A percentile compares a stretch with the other conserved stretches of the same genome.
Conservation (phyloP, 2,113 vertebrate genomes). For the Laticauda colubrina region DNA sequence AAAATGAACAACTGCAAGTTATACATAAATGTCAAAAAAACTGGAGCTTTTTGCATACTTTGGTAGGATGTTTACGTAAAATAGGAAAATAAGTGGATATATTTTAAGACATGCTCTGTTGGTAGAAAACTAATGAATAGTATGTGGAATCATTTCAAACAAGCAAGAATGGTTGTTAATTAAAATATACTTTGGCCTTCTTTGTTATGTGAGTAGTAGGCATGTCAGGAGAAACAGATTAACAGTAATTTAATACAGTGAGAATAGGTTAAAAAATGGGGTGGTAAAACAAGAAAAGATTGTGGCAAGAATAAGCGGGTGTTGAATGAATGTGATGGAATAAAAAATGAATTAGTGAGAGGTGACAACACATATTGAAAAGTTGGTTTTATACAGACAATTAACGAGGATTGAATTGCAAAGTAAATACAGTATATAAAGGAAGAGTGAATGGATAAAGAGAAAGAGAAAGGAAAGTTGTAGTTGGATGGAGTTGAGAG, state of each 20-base stretch:
- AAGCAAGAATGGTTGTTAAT: background rate
- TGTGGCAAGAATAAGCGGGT: background rate
- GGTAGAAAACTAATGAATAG: background rate
- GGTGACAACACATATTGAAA: background rate
- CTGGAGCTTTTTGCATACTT: background rate
- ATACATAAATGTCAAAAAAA: background rate
- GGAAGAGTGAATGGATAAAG: background rate
- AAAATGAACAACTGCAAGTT: background rate
- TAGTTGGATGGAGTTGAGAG: background rate
- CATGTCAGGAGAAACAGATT: background rate
- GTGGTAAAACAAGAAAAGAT: background rate
- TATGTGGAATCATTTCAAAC: background rate
- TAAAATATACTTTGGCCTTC: background rate
- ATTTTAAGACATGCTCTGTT: background rate
- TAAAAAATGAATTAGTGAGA: background rate
- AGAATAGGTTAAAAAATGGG: background rate
- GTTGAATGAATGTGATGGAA: background rate
- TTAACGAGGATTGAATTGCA: background rate
- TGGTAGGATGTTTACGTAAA: background rate
- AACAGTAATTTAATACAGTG: background rate
- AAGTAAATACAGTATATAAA: background rate
- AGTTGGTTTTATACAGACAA: background rate
- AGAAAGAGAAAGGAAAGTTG: background rate
- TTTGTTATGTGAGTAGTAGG: background rate
- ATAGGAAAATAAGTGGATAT: background rate